Base-by-base conservation (phyloP, 2,797 vertebrate genomes). In the Anisognathus igniventris region DNA sequence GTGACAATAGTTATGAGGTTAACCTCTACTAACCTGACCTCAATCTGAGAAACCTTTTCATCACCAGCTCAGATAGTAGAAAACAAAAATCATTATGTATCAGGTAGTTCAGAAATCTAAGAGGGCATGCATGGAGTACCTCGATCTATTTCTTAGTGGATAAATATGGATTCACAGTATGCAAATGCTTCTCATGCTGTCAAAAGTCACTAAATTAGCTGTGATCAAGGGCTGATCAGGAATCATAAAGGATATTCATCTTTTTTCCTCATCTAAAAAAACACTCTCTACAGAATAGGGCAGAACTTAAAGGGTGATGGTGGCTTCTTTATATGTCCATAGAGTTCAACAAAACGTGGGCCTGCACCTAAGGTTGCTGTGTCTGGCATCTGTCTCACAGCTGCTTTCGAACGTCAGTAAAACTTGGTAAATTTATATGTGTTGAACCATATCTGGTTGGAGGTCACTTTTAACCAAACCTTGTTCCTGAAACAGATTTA, bases 131-230 rank as follows among this genome's bases (percentile, higher is more conserved):
- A 39, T 9, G 4, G 15, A 79, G 22, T 47, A 57, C 50, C 60
- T 92, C 12, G 18, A 47, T 89, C 53, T 37, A 37, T 79, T 95
- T 85, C 57, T 87, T 60, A 71, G 57, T 60, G 40, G 22, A 79
- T 74, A 77, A 84, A 91, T 87, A 92, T 11, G n/a, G 37, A 92
- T 93, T 95, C 68, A 71, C 60, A 87, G 53, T 74, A 91, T 70
- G 37, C 44, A 92, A 91, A 84, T 90, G 39, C 27, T 88, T 72
- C 70, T 90, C 12, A 27, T 31, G 30, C 27, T 74, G 64, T 58
- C 67, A 93, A 74, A 94, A 88, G 65, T 73, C 53, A 54, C 67
- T 76, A 67, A 82, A 85, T 82, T 51, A 74, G 23, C 24, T 54
- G 53, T 83, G 78, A 67, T 89, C 56, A 50, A 40, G 42, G 9